phyloP scores from a whole-genome alignment of 1,140 invertebrate genomes.

The Maniola jurtina region DNA sequence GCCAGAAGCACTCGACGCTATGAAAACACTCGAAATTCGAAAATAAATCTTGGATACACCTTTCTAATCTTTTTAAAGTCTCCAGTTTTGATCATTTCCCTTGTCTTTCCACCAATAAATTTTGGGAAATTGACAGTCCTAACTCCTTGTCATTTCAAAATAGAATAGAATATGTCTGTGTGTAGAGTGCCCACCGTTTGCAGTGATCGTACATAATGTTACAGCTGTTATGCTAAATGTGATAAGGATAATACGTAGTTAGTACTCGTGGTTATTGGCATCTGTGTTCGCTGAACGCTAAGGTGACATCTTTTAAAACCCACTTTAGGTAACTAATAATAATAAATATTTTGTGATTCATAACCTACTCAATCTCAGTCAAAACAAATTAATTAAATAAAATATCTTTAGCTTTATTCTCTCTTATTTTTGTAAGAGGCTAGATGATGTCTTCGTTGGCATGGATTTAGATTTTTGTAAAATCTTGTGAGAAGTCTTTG shows the following conservation, averaged over 20 bases:
- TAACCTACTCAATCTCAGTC: background rate
- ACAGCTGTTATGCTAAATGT: too few relatives aligned
- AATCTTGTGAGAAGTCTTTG: too few relatives aligned
- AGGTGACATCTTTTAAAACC: background rate
- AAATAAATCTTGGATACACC: background rate
- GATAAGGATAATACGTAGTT: too few relatives aligned
- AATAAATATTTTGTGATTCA: constrained; percentile 1
- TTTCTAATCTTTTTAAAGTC: background rate
- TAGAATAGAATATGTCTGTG: too few relatives aligned
- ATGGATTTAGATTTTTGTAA: too few relatives aligned
- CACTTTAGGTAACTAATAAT: background rate
- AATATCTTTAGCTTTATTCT: background rate
- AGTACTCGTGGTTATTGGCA: background rate
- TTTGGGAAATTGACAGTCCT: too few relatives aligned
- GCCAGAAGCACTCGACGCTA: background rate
- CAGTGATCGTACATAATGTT: too few relatives aligned
- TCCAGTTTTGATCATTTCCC: background rate
- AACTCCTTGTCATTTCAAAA: too few relatives aligned
- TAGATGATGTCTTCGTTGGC: too few relatives aligned
- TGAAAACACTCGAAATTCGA: background rate
- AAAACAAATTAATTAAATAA: background rate
- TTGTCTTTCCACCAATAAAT: too few relatives aligned
- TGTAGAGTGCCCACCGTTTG: too few relatives aligned
- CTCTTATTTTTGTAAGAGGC: background rate
- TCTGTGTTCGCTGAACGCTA: background rate